Conservation (phyloP, 2,113 vertebrate genomes). For the Vicugna pacos region DNA sequence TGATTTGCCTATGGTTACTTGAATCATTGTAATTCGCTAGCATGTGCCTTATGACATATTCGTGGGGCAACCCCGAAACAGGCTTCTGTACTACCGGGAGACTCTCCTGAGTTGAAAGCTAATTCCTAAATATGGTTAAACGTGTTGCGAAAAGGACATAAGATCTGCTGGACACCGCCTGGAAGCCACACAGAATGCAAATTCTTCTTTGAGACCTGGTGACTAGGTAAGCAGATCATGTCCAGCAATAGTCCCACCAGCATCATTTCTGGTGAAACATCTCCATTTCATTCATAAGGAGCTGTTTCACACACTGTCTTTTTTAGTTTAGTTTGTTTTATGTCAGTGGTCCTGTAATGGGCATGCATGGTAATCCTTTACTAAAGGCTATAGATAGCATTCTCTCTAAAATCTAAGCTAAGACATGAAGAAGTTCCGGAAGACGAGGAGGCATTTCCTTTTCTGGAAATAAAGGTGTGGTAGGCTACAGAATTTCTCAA, state of each 20-base stretch:
- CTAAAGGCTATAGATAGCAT: not conserved
- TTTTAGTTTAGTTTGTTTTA: not conserved
- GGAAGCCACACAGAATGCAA: not conserved
- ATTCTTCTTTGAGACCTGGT: not conserved
- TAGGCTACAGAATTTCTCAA: not conserved
- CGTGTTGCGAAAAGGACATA: not conserved
- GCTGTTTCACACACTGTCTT: not conserved
- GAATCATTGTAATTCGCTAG: not conserved
- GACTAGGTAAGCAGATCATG: not conserved
- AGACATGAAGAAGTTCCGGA: not conserved
- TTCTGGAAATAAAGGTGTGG: not conserved
- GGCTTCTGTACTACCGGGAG: slow-evolving; percentile 6
- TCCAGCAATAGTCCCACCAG: too few species aligned
- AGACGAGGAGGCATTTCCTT: not conserved
- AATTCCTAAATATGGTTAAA: not conserved
- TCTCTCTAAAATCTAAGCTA: slow-evolving; percentile 34
- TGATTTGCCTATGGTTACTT: not conserved
- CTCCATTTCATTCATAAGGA: not conserved
- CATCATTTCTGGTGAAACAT: not conserved
- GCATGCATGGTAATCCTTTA: not conserved
- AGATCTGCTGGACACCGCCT: not conserved
- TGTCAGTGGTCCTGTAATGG: not conserved
- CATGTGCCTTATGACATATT: not conserved
- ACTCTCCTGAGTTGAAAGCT: not conserved
- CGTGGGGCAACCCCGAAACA: not conserved